phyloP scores from a whole-genome alignment of 2,113 vertebrate genomes.

The Cygnus buccinator region DNA sequence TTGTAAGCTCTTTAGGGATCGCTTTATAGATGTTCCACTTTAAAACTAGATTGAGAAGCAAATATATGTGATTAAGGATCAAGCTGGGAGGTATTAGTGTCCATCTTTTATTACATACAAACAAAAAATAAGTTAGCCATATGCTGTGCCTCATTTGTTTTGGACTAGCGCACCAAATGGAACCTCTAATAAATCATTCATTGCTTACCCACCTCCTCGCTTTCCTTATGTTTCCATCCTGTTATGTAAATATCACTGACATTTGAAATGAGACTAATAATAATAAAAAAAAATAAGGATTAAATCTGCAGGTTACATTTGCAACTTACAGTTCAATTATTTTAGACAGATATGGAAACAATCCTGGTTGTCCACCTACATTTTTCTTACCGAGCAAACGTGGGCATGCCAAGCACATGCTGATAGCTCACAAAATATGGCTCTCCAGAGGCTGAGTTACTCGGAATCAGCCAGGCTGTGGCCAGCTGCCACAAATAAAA shows the following conservation, averaged over 20 bases:
- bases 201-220: conserved; percentile 7
- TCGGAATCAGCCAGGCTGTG: background rate
- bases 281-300: background rate
- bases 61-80: conserved; percentile 42
- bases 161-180: conserved; percentile 11
- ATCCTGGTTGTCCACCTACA: conserved; percentile 22
- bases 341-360: conserved; percentile 33
- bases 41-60: conserved; percentile 15
- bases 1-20: background rate
- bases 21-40: background rate
- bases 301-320: conserved; percentile 51
- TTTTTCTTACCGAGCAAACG: background rate
- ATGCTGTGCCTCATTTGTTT: conserved; percentile 6
- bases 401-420: conserved; percentile 12
- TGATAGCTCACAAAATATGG: background rate
- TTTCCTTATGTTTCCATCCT: conserved; percentile 33
- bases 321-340: conserved; percentile 41
- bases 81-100: background rate
- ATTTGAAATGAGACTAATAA: conserved; percentile 27
- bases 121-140: conserved; percentile 28
- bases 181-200: conserved; percentile 47
- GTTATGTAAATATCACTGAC: conserved; percentile 36
- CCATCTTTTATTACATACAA: conserved; percentile 23
- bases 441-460: conserved; percentile 17
- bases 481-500: conserved; percentile 21